Evolutionary conservation across 2,113 vertebrate genomes (phyloP).

Genomic region (Brevimyrus niger): DNA sequence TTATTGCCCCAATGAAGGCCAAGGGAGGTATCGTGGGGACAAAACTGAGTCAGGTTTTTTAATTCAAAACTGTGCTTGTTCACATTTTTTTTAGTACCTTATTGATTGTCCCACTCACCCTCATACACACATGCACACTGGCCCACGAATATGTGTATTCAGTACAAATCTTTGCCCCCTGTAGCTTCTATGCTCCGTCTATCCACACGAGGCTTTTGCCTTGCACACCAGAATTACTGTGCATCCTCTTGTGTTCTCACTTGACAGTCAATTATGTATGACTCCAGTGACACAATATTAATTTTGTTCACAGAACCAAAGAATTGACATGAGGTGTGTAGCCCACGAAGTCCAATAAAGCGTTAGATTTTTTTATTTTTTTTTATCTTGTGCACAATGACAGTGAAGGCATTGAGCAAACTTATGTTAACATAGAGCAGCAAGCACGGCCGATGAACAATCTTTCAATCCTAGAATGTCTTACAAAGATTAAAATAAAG

Average conservation of each 20-base stretch:
- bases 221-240: conserved; percentile 16
- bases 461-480: too few species aligned
- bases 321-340: conserved; percentile 14
- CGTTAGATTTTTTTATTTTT: too few species aligned
- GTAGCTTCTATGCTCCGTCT: conserved; percentile 12
- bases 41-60: too few species aligned
- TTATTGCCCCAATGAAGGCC: too few species aligned
- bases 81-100: neutral
- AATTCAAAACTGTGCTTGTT: too few species aligned
- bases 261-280: conserved; percentile 20
- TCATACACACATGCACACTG: conserved; percentile 19
- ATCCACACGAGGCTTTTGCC: neutral
- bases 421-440: too few species aligned
- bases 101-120: neutral
- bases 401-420: too few species aligned
- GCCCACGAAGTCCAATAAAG: too few species aligned
- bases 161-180: conserved; percentile 16
- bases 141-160: conserved; percentile 7
- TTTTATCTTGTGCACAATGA: too few species aligned
- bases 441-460: too few species aligned
- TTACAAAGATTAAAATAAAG: too few species aligned
- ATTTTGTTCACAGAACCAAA: conserved; percentile 24
- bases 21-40: too few species aligned
- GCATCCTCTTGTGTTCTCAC: conserved; percentile 19
- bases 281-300: conserved; percentile 22